Conservation (phyloP, 2,113 vertebrate species). For the Urocitellus parryii region DNA sequence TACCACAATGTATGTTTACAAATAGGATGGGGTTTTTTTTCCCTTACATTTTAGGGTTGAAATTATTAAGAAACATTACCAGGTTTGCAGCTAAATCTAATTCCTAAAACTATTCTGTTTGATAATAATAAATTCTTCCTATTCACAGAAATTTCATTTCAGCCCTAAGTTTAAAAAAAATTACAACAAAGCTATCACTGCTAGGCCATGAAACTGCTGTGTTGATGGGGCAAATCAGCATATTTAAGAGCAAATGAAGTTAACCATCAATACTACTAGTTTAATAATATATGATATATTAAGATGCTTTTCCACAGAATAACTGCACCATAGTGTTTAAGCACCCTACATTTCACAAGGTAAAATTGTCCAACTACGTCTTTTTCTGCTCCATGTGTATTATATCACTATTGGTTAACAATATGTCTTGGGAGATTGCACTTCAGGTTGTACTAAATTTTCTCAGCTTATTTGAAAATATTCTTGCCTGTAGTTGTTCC, state of each 20-base stretch:
- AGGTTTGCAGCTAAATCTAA: neutral
- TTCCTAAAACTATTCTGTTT: neutral
- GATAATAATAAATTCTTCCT: neutral
- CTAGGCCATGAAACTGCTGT: neutral
- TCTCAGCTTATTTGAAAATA: neutral
- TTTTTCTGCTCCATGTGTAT: neutral
- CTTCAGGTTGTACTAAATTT: neutral
- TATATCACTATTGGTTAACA: neutral
- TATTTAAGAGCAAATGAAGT: neutral
- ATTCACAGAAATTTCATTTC: neutral
- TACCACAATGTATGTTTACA: neutral
- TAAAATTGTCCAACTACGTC: neutral
- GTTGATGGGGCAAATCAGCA: neutral
- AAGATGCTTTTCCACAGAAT: conserved; percentile 30
- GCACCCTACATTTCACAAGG: neutral
- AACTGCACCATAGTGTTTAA: conserved; percentile 25
- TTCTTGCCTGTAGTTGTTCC: neutral
- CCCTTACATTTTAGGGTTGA: neutral
- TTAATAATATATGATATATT: neutral
- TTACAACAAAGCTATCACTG: neutral
- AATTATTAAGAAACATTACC: neutral
- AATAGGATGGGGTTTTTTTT: neutral
- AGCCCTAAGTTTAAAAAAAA: neutral
- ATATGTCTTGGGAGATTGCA: neutral
- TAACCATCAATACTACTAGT: neutral